Evolutionary conservation across 2,797 vertebrate species (phyloP).

Genomic region (Taeniopygia guttata): DNA sequence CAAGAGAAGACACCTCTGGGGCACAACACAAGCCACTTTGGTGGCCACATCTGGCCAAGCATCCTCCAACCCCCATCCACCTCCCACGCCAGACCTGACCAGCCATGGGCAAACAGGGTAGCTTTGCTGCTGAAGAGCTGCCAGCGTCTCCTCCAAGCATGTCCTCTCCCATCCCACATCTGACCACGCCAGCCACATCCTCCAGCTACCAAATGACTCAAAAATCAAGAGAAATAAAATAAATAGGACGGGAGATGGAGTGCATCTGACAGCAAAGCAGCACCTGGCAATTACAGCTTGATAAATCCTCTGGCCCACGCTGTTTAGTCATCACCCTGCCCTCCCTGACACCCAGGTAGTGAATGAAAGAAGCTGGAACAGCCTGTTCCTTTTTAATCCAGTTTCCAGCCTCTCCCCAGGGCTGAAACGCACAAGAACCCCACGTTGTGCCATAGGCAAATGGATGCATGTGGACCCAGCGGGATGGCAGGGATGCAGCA

Average conservation of each 20-base stretch:
- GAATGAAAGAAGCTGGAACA: background rate
- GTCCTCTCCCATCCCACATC: background rate
- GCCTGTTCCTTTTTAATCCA: background rate
- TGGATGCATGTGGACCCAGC: rapidly evolving
- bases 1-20: background rate
- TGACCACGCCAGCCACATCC: rapidly evolving
- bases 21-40: background rate
- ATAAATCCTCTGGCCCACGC: background rate
- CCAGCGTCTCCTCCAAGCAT: background rate
- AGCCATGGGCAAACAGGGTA: background rate
- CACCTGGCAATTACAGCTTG: background rate
- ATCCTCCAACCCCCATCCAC: background rate
- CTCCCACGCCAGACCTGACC: background rate
- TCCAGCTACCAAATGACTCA: background rate
- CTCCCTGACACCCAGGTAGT: background rate
- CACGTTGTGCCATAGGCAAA: background rate
- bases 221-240: background rate
- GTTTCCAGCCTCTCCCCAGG: background rate
- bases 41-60: background rate
- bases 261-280: background rate
- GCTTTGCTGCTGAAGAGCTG: background rate
- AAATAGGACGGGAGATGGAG: background rate
- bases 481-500: background rate
- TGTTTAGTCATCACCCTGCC: conserved; percentile 9
- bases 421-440: background rate